These are phyloP conservation scores for Tethya wilhelma DNA, from an alignment of 37 sponge, comb jelly and placozoan genomes.

Conservation along the genomic window DNA sequence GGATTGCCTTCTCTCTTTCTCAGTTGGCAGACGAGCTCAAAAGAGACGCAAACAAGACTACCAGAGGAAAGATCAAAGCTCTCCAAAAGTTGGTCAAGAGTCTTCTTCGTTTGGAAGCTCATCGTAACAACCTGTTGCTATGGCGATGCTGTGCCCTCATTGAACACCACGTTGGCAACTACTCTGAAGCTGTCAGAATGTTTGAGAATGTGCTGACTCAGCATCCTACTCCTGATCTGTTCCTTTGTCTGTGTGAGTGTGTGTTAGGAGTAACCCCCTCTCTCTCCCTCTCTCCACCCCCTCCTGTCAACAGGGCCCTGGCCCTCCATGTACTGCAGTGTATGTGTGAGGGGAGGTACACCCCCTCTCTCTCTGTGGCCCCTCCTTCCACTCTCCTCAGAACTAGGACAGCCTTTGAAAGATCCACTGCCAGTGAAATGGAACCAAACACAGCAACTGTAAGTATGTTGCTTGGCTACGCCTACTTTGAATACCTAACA, in stretches of 20 bases:
- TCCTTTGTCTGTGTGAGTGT: conserved; percentile 32
- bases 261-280: conserved; percentile 10
- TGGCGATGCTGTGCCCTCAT: conserved; percentile 71
- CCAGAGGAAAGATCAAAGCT: conserved; percentile 6
- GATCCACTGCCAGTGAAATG: background rate
- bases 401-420: background rate
- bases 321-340: conserved; percentile 46
- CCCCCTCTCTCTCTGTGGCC: background rate
- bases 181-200: conserved; percentile 45
- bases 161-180: conserved; percentile 43
- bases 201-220: conserved; percentile 20
- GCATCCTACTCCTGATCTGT: background rate
- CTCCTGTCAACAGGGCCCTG: background rate
- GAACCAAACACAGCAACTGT: background rate
- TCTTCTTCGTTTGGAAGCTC: conserved; percentile 43
- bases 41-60: background rate
- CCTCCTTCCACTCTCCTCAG: conserved; percentile 31
- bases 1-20: conserved; percentile 42
- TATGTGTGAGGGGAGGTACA: conserved; percentile 40
- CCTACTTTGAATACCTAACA: conserved; percentile 57
- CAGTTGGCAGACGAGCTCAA: background rate
- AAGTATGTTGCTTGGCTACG: conserved; percentile 21
- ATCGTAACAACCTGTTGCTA: conserved; percentile 56
- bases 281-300: background rate
- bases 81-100: conserved; percentile 56